These are phyloP conservation scores for Zoroaster sp. DNA, from an alignment of 53 echinoderm and acorn worm genomes.

Conservation along the genomic window DNA sequence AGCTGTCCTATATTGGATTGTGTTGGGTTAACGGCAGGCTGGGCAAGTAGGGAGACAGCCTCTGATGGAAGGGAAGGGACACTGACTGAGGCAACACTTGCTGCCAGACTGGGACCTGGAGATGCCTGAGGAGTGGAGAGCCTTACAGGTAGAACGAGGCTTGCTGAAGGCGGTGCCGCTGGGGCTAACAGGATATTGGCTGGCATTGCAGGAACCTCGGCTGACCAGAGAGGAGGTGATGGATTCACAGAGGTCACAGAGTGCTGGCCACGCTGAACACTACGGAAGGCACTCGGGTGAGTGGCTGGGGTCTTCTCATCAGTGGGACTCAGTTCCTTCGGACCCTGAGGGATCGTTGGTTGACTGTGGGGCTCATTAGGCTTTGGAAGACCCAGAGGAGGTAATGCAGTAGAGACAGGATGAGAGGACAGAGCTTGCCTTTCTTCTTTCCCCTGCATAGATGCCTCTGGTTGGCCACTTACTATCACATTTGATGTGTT, in stretches of 20 bases:
- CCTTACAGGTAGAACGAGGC: slow-evolving; percentile 34
- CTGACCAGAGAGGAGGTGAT: slow-evolving; percentile 95
- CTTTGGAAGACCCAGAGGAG: slow-evolving; percentile 21
- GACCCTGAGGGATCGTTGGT: slow-evolving; percentile 29
- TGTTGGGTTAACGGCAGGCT: slow-evolving; percentile 28
- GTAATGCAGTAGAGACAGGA: background rate
- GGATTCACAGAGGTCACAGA: slow-evolving; percentile 74
- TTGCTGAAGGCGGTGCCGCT: slow-evolving; percentile 57
- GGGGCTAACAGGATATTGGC: slow-evolving; percentile 92
- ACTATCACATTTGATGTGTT: background rate
- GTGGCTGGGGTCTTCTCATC: slow-evolving; percentile 13
- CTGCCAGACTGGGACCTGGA: slow-evolving; percentile 47
- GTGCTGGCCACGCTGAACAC: slow-evolving; percentile 52
- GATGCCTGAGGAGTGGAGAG: slow-evolving; percentile 55
- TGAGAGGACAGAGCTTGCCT: background rate
- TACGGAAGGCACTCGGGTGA: slow-evolving; percentile 81
- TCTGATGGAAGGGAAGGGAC: slow-evolving; percentile 67
- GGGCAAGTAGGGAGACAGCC: slow-evolving; percentile 46
- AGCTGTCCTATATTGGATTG: background rate
- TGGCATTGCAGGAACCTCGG: slow-evolving; percentile 82
- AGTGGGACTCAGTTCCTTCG: slow-evolving; percentile 44
- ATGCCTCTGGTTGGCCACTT: background rate
- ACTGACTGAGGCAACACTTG: slow-evolving; percentile 69
- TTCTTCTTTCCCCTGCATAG: background rate
- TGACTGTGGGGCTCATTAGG: background rate